Conservation (phyloP, 2,888 invertebrate genomes). For the Agonopterix alstromeriana region DNA sequence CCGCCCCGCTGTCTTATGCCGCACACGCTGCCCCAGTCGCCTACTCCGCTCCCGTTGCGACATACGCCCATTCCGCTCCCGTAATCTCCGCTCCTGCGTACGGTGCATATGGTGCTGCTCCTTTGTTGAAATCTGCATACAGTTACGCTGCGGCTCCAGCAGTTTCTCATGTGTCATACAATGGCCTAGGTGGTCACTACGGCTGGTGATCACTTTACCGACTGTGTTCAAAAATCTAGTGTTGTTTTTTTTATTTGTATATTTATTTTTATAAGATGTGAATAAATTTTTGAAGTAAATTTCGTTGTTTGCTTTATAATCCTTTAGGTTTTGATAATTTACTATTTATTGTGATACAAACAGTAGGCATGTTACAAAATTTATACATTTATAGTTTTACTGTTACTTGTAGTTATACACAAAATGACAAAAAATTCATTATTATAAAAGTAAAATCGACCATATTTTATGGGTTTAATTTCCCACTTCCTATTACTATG, state of each 20-base stretch:
- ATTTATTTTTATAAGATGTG: slow-evolving; percentile 58
- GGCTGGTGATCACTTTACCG: slow-evolving; percentile 74
- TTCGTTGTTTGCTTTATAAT: neutral
- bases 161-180: slow-evolving; percentile 80
- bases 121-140: slow-evolving; percentile 13
- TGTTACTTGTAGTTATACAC: no score
- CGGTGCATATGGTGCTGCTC: slow-evolving; percentile 27
- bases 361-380: no score
- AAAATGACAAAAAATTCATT: no score
- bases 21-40: slow-evolving; percentile 16
- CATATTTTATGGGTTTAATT: no score
- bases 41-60: slow-evolving; percentile 21
- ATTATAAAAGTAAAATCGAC: no score
- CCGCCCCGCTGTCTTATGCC: slow-evolving; percentile 22
- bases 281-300: slow-evolving; percentile 38
- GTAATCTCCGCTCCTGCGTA: neutral
- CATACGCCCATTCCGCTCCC: slow-evolving; percentile 20
- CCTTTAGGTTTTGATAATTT: no score
- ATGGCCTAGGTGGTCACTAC: slow-evolving; percentile 78
- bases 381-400: no score
- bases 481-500: no score
- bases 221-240: slow-evolving; percentile 41
- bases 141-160: slow-evolving; percentile 75
- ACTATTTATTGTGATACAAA: no score
- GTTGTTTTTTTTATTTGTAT: slow-evolving; percentile 46